These are phyloP conservation scores for Anastrepha ludens DNA, from an alignment of 1,140 invertebrate species.

Conservation along the genomic window DNA sequence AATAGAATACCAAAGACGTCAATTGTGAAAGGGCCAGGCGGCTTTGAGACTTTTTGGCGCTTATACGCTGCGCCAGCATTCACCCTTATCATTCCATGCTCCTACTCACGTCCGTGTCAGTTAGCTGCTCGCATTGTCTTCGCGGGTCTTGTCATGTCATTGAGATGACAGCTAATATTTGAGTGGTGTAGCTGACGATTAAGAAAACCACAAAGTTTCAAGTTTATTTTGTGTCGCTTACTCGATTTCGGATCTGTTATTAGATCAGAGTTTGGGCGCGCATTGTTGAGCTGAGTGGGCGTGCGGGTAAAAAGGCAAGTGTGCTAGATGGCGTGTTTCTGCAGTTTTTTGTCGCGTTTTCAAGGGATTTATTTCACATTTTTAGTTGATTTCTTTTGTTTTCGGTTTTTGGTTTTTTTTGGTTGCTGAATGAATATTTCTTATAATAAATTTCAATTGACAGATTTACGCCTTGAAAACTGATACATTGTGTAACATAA, in stretches of 20 bases:
- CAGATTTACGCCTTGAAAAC: too few species aligned
- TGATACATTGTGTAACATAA: too few species aligned
- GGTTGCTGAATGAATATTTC: too few species aligned
- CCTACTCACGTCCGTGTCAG: neutral
- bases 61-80: neutral
- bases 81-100: neutral
- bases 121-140: constrained; percentile 2
- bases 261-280: neutral
- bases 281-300: too few species aligned
- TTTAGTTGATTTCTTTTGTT: too few species aligned
- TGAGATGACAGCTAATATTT: neutral
- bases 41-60: constrained; percentile 14
- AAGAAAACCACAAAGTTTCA: neutral
- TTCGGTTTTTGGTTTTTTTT: too few species aligned
- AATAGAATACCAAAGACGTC: neutral
- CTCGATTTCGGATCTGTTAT: neutral
- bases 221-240: constrained; percentile 15
- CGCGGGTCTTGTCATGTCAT: neutral
- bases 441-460: too few species aligned
- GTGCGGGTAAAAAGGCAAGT: neutral
- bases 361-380: too few species aligned
- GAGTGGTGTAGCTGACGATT: neutral
- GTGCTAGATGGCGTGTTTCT: neutral
- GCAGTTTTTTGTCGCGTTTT: neutral
- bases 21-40: neutral